These are phyloP conservation scores for Pyrocephalus nanus DNA, from an alignment of 2,797 vertebrate species.

Conservation along the genomic window DNA sequence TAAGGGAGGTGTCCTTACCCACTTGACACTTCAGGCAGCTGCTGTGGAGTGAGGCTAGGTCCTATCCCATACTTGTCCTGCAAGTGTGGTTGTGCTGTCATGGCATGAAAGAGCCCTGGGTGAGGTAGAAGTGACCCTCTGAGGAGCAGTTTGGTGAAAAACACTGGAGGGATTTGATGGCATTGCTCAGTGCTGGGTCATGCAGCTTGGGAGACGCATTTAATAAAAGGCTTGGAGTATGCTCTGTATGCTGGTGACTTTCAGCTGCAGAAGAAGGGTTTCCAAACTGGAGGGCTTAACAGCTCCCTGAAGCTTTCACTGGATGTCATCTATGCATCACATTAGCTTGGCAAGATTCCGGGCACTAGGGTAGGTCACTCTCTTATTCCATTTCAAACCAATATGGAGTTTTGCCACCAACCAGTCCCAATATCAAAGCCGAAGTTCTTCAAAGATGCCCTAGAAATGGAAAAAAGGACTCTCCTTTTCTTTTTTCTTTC, in stretches of 20 bases:
- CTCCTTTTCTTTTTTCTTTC: neutral
- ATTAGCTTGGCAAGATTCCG: neutral
- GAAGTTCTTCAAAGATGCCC: neutral
- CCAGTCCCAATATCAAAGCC: neutral
- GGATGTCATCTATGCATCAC: neutral
- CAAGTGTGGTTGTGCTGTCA: neutral
- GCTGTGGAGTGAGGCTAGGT: neutral
- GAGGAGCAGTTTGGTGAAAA: neutral
- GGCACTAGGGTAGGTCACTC: accelerated
- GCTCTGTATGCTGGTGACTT: accelerated
- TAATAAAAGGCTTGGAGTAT: neutral
- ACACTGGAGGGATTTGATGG: neutral
- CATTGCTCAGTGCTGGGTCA: neutral
- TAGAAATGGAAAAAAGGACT: neutral
- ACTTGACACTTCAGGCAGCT: neutral
- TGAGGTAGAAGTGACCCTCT: neutral
- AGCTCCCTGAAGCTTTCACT: neutral
- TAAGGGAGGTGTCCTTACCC: neutral
- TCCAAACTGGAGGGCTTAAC: neutral
- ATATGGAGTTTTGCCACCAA: neutral
- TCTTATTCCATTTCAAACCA: neutral
- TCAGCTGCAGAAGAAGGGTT: neutral
- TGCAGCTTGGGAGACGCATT: neutral
- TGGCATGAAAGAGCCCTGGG: neutral
- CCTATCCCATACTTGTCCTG: neutral